Conservation (phyloP, 2,888 invertebrate genomes). For the Acleris holmiana region DNA sequence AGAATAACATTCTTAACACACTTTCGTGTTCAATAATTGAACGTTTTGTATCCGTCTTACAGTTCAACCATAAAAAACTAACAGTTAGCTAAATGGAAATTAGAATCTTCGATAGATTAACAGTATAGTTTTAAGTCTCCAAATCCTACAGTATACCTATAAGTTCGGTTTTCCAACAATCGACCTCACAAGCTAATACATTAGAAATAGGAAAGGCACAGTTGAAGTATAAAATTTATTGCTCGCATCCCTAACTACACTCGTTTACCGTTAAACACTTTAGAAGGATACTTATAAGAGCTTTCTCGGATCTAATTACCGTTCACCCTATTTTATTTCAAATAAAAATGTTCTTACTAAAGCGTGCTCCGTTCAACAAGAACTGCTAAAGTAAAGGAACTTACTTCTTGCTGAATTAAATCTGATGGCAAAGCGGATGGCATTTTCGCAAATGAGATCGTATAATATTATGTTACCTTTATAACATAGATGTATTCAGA, state of each 20-base stretch:
- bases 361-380: too few relatives aligned
- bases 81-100: neutral
- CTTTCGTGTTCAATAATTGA: slow-evolving; percentile 1
- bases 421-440: too few relatives aligned
- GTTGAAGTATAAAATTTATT: slow-evolving; percentile 84
- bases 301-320: neutral
- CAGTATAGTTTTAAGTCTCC: slow-evolving; percentile 44
- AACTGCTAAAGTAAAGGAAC: too few relatives aligned
- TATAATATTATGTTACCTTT: too few relatives aligned
- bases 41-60: neutral
- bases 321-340: too few relatives aligned
- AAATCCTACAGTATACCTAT: slow-evolving; percentile 73
- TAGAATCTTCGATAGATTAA: slow-evolving; percentile 15
- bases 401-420: too few relatives aligned
- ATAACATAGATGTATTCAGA: too few relatives aligned
- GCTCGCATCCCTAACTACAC: slow-evolving; percentile 79
- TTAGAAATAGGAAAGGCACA: slow-evolving; percentile 85
- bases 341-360: too few relatives aligned
- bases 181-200: slow-evolving; percentile 77
- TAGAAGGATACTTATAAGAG: neutral
- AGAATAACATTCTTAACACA: neutral
- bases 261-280: slow-evolving; percentile 19
- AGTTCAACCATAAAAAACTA: neutral
- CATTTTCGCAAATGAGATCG: too few relatives aligned
- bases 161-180: slow-evolving; percentile 70